These are phyloP conservation scores for Sycophaga agraensis DNA, from an alignment of 1,140 invertebrate genomes.

Conservation along the genomic window DNA sequence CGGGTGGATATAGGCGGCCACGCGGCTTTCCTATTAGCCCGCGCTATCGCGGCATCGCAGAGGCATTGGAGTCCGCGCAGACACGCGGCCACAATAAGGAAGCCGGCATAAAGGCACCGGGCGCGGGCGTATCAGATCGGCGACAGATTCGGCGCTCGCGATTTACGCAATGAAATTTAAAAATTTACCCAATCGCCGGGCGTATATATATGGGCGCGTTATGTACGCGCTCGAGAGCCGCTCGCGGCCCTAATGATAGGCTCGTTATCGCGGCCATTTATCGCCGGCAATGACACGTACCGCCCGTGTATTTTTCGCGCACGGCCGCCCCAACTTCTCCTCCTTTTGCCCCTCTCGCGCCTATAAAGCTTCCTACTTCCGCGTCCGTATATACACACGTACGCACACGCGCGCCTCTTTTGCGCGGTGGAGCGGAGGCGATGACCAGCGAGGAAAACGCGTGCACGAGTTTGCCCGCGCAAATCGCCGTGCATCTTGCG, in stretches of 20 bases:
- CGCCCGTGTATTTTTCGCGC: not conserved
- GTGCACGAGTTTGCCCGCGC: too few relatives aligned
- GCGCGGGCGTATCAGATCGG: not conserved
- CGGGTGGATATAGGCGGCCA: not conserved
- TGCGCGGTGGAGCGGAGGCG: not conserved
- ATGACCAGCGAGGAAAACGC: too few relatives aligned
- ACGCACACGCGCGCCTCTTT: not conserved
- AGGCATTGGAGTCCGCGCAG: not conserved
- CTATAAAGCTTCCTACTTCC: too few relatives aligned
- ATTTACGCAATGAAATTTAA: constrained; percentile 25
- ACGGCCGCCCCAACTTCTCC: too few relatives aligned
- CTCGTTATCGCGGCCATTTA: constrained; percentile 14
- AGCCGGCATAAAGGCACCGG: constrained; percentile 4
- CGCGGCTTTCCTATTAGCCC: constrained; percentile 14
- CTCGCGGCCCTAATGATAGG: constrained; percentile 6
- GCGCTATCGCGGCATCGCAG: constrained; percentile 13
- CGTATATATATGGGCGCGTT: not conserved
- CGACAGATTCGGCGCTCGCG: constrained; percentile 6
- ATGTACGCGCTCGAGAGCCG: not conserved
- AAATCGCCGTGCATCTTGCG: too few relatives aligned
- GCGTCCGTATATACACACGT: too few relatives aligned
- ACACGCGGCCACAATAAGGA: constrained; percentile 5
- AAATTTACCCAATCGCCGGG: constrained; percentile 17
- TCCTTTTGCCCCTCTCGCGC: too few relatives aligned
- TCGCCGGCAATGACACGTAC: constrained; percentile 8